A percentile compares a stretch with the other conserved stretches of the same genome.
Evolutionary conservation across 2,888 invertebrate genomes (phyloP).

Genomic region (Sinopyrophorus schimmeli): DNA sequence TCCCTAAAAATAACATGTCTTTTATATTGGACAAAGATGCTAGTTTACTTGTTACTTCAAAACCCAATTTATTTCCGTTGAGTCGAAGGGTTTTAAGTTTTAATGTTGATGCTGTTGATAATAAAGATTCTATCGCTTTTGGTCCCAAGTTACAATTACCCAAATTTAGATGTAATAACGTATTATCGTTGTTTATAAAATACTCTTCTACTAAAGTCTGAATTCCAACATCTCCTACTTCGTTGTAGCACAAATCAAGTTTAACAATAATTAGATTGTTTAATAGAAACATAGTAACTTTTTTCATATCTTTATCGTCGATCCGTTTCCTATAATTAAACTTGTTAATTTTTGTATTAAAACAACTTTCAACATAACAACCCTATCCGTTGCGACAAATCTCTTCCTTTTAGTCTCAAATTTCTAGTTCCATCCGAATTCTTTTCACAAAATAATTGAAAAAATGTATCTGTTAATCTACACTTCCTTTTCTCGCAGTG

Average conservation of each 20-base stretch:
- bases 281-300: slow-evolving; percentile 57
- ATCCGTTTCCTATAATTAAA: slow-evolving; percentile 55
- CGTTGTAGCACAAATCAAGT: slow-evolving; percentile 62
- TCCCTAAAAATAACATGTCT: slow-evolving; percentile 47
- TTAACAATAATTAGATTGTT: slow-evolving; percentile 56
- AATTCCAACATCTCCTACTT: slow-evolving; percentile 60
- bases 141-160: slow-evolving; percentile 61
- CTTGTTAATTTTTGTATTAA: no score
- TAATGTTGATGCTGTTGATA: slow-evolving; percentile 43
- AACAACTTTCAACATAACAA: no score
- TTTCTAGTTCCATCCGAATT: slow-evolving; percentile 60
- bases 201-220: slow-evolving; percentile 54
- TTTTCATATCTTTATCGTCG: slow-evolving; percentile 56
- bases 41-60: slow-evolving; percentile 54
- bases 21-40: not conserved
- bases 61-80: slow-evolving; percentile 64
- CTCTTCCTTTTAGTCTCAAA: slow-evolving; percentile 59
- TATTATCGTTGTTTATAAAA: slow-evolving; percentile 56
- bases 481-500: no score
- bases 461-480: slow-evolving; percentile 42
- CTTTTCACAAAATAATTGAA: slow-evolving; percentile 54
- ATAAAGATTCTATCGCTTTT: slow-evolving; percentile 51
- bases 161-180: slow-evolving; percentile 60
- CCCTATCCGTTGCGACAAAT: slow-evolving; percentile 55
- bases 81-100: slow-evolving; percentile 59